Base-by-base conservation (phyloP, 2,888 invertebrate genomes). In the Chrysopilus asiliformis region DNA sequence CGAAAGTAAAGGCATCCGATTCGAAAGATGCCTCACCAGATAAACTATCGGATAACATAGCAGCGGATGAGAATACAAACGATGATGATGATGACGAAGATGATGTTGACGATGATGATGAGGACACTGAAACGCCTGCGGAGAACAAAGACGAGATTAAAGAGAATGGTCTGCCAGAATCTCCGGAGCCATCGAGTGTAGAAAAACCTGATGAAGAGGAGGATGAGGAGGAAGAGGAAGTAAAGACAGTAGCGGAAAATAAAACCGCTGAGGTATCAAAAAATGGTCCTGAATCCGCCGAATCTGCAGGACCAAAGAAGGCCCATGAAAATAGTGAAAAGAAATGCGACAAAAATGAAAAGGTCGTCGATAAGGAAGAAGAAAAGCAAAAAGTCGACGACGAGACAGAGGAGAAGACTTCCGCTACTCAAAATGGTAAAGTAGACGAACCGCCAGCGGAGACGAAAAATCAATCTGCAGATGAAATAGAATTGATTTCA, bases 1-100 rank as follows among this genome's bases (percentile, higher is more conserved):
- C 8, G 7, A 29, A 36, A 30, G 30, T 28, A 41, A 44, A 15
- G 33, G 30, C 27, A 32, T 31, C 35, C 4, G 16, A 28, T 14
- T 27, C 34, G 12, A 43, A 34, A 5, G 43, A 34, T 29, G 37
- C 40, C 32, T 38, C 38, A 12, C 30, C 25, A 15, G 18, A 17
- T 25, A 36, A 20, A 19, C 32, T 28, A 14, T 25, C 43, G 24
- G 42, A 43, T 32, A 49, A 49, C 18, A 33, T 24, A n/a, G 24
- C 24, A 27, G 27, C 29, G 30, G 48, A 46, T 36, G 49, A 51
- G 34, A 52, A 52, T 34, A 43, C 47, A 19, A 51, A 51, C 12
- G 49, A 48, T n/a, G 53, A 52, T 39, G 50, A 48, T 22, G 55
- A 49, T 38, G 47, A 50, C 25, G 53, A 56, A 20, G 53, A 53